Evolutionary conservation across 92 coral and sea anemone species (phyloP).

Genomic region (Nematostella vectensis): DNA sequence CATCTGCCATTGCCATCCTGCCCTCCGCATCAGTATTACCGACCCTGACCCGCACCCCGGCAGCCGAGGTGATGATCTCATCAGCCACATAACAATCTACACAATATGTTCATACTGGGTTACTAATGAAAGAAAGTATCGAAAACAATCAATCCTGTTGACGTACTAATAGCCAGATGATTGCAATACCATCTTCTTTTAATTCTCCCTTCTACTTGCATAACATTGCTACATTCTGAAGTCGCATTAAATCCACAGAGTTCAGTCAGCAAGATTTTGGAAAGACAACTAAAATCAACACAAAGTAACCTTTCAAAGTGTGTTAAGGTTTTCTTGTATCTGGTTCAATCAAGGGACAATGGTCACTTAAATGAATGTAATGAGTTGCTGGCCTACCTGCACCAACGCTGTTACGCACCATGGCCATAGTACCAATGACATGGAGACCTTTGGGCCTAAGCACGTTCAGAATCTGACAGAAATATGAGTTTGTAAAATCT

Average conservation of each 20-base stretch:
- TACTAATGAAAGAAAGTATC: neutral
- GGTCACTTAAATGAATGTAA: neutral
- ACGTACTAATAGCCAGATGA: too few species aligned
- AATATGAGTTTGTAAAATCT: neutral
- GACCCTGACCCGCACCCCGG: slow-evolving; percentile 82
- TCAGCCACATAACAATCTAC: slow-evolving; percentile 87
- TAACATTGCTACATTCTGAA: too few species aligned
- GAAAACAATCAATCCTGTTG: neutral
- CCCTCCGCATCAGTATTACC: slow-evolving; percentile 99
- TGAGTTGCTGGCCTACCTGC: slow-evolving; percentile 39
- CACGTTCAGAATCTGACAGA: slow-evolving; percentile 45
- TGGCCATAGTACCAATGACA: slow-evolving; percentile 87
- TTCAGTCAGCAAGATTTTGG: too few species aligned
- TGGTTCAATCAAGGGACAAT: too few species aligned
- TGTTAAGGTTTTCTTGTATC: too few species aligned
- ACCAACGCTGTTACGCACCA: slow-evolving; percentile 99
- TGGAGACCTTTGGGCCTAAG: slow-evolving; percentile 84
- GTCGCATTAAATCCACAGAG: too few species aligned
- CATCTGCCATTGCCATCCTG: slow-evolving; percentile 90
- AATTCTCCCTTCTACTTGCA: too few species aligned
- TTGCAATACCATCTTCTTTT: too few species aligned
- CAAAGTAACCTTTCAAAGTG: too few species aligned
- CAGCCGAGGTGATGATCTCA: slow-evolving; percentile 91
- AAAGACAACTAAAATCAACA: too few species aligned
- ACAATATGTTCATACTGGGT: neutral